Base-by-base conservation (phyloP, 2,888 invertebrate genomes). In the Zhuqinia jingwanae region DNA sequence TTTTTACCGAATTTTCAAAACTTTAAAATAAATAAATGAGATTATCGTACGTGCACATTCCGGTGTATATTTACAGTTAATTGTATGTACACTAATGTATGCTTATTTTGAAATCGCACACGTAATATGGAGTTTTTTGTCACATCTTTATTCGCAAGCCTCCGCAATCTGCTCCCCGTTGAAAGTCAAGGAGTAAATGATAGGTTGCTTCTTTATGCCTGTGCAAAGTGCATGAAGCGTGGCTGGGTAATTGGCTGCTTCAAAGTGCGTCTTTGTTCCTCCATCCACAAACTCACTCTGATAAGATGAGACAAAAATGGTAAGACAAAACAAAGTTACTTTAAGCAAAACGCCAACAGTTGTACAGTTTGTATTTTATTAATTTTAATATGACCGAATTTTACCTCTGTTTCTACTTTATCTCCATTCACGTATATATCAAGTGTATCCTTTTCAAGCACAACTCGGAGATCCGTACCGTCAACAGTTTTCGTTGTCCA, bases 211-310 rank as follows among this genome's bases (percentile, higher is more conserved):
- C 73, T 90, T 90, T n/a, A 90, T 89, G 11, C 90, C 90, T 25
- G 88, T 89, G 79, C 87, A 88, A 47, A 88, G 76, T 25, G 87
- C 90, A 81, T 89, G 89, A 58, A 90, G 90, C 15, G 88, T 89
- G 5, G 90, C 89, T 36, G 87, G 87, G 53, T 92, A 92, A 17
- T 93, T 93, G 2, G 93, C 94, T 11, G 96, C 92, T 70, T 93
- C 92, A 92, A 98, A 97, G 89, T 95, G 94, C 76, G 96, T 97
- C 92, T 97, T 96, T 0, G 97, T 96, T 22, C 97, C 97, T 77
- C 95, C 95, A 89, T 97, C 96, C 10, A 96, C 95, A 92, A 98
- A 98, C 91, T 95, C 95, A 76, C 95, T 95, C 95, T 97, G 91
- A 63, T 58, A 11, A 83, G 22, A n/a, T 17, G 11, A 27, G 50